Conservation (phyloP, 2,888 invertebrate species). For the Drosophila formosana region DNA sequence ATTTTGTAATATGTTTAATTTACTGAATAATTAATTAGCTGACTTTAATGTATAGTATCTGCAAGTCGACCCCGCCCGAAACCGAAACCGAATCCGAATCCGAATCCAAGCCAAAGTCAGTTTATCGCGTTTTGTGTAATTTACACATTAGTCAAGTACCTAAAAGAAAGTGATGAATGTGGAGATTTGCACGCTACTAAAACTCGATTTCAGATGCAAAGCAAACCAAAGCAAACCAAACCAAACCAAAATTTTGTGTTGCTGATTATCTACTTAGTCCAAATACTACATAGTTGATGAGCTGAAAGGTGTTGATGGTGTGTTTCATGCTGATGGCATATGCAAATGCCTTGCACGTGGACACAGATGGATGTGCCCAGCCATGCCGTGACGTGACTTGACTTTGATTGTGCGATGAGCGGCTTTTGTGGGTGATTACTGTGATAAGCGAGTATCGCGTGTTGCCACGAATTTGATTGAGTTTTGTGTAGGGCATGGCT, state of each 20-base stretch:
- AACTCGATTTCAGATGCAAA: slow-evolving; percentile 62
- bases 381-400: slow-evolving; percentile 34
- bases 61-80: slow-evolving; percentile 8
- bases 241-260: slow-evolving; percentile 1
- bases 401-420: not conserved
- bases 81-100: not conserved
- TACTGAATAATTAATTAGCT: not conserved
- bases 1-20: not conserved
- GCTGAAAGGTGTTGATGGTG: slow-evolving; percentile 35
- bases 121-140: slow-evolving; percentile 55
- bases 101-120: not conserved
- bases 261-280: slow-evolving; percentile 55
- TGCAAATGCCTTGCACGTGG: slow-evolving; percentile 65
- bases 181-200: slow-evolving; percentile 67
- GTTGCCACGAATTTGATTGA: slow-evolving; percentile 1
- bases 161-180: slow-evolving; percentile 68
- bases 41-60: slow-evolving; percentile 16
- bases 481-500: slow-evolving; percentile 46
- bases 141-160: slow-evolving; percentile 76
- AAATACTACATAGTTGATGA: slow-evolving; percentile 44
- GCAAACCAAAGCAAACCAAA: slow-evolving; percentile 61
- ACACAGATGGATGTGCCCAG: slow-evolving; percentile 49
- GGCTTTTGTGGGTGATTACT: slow-evolving; percentile 12
- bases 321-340: slow-evolving; percentile 44
- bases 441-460: slow-evolving; percentile 11